Base-by-base conservation (phyloP, 1,140 invertebrate genomes). In the Trichogramma pretiosum region DNA sequence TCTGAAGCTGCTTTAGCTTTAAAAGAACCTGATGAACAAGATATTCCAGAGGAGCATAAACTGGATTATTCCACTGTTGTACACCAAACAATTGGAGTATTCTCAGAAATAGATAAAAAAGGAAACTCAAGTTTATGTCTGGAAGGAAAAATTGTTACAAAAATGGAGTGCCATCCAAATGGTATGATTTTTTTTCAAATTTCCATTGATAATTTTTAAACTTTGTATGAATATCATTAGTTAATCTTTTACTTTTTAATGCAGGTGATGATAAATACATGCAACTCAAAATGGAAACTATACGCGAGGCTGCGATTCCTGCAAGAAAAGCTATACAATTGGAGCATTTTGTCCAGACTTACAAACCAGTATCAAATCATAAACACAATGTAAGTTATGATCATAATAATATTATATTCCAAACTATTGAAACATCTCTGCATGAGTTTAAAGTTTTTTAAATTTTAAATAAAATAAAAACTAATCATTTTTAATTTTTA, bases 71-170 rank as follows among this genome's bases (percentile, higher is more conserved):
- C 88, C 1, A 85, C 84, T 46, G 88, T 95, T 5, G 87, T 84
- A 0, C 79, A 82, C 56, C 92, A 95, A 72, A 89, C 85, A 11
- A 74, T 94, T 35, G 89, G 87, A 42, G 89, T 93, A 17, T 93
- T 93, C 76, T 56, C 89, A 92, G 52, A 90, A 88, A 66, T 66
- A 94, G 1, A 81, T 79, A 48, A 81, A n/a, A n/a, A n/a, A n/a
- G n/a, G n/a, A n/a, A n/a, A n/a, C n/a, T n/a, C n/a, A n/a, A n/a
- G n/a, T n/a, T n/a, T n/a, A n/a, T n/a, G n/a, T n/a, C n/a, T 95
- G 73, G 89, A 93, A 74, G 92, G 93, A 1, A 83, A 87, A 60
- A 92, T 95, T 57, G 86, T 91, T 19, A 89, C 94, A 63, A 88
- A 91, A 66, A 73, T 93, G 32, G 92, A 96, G 71, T 94, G 91